Base-by-base conservation (phyloP, 2,797 vertebrate species). In the Coreius guichenoti region DNA sequence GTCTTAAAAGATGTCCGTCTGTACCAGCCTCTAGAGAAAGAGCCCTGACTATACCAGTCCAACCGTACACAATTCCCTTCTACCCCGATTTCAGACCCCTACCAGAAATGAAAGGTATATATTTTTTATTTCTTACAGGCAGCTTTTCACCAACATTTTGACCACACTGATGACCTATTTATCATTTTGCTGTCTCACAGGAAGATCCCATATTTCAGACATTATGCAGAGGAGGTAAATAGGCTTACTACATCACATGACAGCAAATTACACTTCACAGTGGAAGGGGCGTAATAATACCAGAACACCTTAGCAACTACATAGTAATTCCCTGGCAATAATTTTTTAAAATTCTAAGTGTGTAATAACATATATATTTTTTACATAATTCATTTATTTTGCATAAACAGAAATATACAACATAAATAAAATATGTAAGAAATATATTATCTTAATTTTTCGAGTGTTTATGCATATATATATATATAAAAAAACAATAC, bases 11-110 rank as follows among this genome's bases (percentile, higher is more conserved):
- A 43, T 84, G 65, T 45, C 79, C 87, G 0, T 88, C 86, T 73
- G 67, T 86, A 11, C 67, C 84, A 61, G 61, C 83, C 69, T 73
- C n/a, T 36, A n/a, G 61, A 80, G 86, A 49, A 29, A 77, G 67
- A 3, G n/a, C 58, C 4, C 45, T 45, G 49, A 74, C 68, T 67
- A 58, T 82, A 63, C 81, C 89, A 63, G 39, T 91, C 76, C 90
- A 90, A 56, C 88, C 89, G 1, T 89, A 87, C 31, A 87, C 65
- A 63, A n/a, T 67, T 19, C 82, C 89, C 31, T 86, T 90, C 3
- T 17, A 90, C 63, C 51, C 72, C 1, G 72, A 90, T 63, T 39
- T 84, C 21, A 86, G 63, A 78, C 31, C 36, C 26, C 61, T 76
- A 11, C 21, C 77, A 56, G 49, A 76, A 61, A 79, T 80, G 9